A percentile compares a stretch with the other conserved stretches of the same genome.
phyloP scores from a whole-genome alignment of 2,797 vertebrate species.

The Semotilus atromaculatus region DNA sequence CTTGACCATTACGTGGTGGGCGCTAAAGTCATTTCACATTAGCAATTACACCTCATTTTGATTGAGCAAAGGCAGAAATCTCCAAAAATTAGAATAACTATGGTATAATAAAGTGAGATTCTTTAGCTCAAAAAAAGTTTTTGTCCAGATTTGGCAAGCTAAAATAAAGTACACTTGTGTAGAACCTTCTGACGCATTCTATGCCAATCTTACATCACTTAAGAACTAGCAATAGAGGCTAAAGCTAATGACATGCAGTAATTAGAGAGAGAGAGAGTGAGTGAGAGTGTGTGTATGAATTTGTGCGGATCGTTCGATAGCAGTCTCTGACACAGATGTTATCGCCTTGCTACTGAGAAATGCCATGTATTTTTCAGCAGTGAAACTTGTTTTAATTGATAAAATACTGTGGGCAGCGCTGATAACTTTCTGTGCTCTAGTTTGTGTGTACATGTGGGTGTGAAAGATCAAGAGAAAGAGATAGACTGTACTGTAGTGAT shows the following conservation, averaged over 20 bases:
- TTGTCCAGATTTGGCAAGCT: no score
- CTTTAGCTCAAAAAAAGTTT: no score
- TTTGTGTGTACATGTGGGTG: background rate
- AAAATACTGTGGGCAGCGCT: background rate
- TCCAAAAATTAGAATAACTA: no score
- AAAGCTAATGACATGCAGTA: background rate
- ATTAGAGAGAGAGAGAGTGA: background rate
- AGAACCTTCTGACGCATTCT: background rate
- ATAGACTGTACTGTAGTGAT: background rate
- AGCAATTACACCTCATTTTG: no score
- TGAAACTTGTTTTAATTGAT: background rate
- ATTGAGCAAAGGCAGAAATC: no score
- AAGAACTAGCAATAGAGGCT: background rate
- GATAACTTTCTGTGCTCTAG: background rate
- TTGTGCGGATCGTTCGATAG: background rate
- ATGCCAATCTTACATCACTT: background rate
- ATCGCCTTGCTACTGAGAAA: background rate
- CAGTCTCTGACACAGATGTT: background rate
- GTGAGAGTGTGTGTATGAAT: background rate
- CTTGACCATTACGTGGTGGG: no score
- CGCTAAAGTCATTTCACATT: no score
- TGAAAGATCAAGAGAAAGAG: background rate
- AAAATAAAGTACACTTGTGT: background rate
- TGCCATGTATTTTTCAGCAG: background rate
- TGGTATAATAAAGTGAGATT: no score